A percentile compares a stretch with the other conserved stretches of the same genome.
Evolutionary conservation across 2,797 vertebrate genomes (phyloP).

Genomic region (Argya squamiceps): DNA sequence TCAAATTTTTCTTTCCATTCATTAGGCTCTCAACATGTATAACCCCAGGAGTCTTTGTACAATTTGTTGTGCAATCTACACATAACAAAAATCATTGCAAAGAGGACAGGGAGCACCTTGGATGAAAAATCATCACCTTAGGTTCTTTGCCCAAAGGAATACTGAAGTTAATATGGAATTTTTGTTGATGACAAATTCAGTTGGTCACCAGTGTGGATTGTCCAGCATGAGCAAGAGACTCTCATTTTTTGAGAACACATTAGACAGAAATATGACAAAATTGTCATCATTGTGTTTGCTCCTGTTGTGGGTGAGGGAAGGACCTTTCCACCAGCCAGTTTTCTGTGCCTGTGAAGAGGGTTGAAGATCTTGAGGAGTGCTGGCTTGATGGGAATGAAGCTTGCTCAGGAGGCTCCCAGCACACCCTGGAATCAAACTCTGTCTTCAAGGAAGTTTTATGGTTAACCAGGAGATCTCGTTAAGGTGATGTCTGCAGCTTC

Average conservation of each 20-base stretch:
- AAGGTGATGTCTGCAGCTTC: not conserved
- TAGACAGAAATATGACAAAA: not conserved
- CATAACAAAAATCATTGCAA: not conserved
- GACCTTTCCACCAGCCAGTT: not conserved
- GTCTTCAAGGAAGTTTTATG: not conserved
- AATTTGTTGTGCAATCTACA: not conserved
- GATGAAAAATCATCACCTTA: not conserved
- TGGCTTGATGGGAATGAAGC: not conserved
- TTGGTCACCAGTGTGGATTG: not conserved
- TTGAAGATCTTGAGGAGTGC: not conserved
- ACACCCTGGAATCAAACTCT: not conserved
- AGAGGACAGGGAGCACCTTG: not conserved
- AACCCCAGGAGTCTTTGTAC: not conserved
- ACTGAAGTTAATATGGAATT: not conserved
- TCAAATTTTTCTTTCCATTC: not conserved
- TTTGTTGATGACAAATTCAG: not conserved
- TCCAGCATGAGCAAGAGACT: not conserved
- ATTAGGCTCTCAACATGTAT: not conserved
- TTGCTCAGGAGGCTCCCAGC: not conserved
- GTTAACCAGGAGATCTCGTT: constrained; percentile 3
- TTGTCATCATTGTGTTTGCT: not conserved
- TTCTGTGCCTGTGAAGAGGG: not conserved
- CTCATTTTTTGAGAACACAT: fast-evolving
- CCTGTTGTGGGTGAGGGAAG: not conserved
- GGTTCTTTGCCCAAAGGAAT: not conserved